Conservation (phyloP, 2,113 vertebrate genomes). For the Felis catus region DNA sequence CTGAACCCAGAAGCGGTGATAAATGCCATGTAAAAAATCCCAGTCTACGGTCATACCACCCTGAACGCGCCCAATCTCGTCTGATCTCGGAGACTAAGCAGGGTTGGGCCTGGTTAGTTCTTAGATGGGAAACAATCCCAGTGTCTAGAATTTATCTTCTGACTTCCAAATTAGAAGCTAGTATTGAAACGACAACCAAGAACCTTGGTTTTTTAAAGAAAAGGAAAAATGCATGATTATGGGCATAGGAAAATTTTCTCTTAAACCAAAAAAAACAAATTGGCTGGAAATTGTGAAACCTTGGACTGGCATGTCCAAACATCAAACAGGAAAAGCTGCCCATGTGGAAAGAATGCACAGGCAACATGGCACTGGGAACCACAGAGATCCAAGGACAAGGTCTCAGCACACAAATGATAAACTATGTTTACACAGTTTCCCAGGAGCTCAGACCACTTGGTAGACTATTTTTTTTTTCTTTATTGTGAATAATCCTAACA, state of each 20-base stretch:
- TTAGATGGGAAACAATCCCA: neutral
- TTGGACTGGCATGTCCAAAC: neutral
- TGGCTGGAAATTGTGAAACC: neutral
- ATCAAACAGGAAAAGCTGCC: neutral
- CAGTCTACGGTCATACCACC: no score
- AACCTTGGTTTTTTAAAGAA: neutral
- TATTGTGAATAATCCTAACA: constrained; percentile 9
- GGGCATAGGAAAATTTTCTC: neutral
- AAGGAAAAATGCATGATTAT: neutral
- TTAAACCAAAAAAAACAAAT: neutral
- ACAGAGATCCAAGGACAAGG: neutral
- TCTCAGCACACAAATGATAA: constrained; percentile 18
- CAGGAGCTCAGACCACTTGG: neutral
- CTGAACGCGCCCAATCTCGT: no score
- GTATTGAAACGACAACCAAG: neutral
- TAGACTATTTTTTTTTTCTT: constrained; percentile 12
- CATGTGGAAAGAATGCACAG: neutral
- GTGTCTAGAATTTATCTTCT: neutral
- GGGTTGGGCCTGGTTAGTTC: no score
- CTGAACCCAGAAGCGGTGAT: neutral
- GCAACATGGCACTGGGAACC: neutral
- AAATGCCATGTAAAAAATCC: neutral
- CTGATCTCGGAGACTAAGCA: no score
- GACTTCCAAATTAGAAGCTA: constrained; percentile 2
- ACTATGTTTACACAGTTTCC: neutral